phyloP scores from a whole-genome alignment of 1,140 invertebrate genomes.

The Thrips palmi region DNA sequence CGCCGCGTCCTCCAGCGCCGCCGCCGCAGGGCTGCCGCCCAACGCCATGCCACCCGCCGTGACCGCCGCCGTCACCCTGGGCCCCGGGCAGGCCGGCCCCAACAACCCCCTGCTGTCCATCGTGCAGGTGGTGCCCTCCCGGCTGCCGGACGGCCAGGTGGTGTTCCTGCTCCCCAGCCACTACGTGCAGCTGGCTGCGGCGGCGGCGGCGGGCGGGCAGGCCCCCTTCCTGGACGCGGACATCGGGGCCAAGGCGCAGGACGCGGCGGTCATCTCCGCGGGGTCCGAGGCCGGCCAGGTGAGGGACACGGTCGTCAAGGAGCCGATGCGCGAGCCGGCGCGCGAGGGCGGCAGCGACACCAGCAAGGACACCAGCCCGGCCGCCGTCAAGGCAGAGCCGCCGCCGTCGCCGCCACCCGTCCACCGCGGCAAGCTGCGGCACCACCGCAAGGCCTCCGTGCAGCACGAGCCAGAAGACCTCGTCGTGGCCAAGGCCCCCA shows the following conservation, averaged over 20 bases:
- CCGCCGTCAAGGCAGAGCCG: not conserved
- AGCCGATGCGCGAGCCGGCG: no score
- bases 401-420: not conserved
- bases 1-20: constrained; percentile 6
- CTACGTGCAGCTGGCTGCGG: constrained; percentile 30
- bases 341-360: no score
- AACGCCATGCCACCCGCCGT: not conserved
- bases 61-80: constrained; percentile 2
- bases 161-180: constrained; percentile 34
- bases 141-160: constrained; percentile 33
- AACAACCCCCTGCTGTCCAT: constrained; percentile 11
- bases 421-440: not conserved
- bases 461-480: not conserved
- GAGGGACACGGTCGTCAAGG: no score
- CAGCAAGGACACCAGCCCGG: no score
- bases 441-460: not conserved
- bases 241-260: constrained; percentile 1
- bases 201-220: constrained; percentile 24
- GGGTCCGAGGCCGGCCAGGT: no score
- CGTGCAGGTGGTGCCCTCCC: constrained; percentile 26
- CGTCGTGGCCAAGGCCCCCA: not conserved
- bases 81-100: not conserved
- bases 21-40: not conserved
- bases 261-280: no score
- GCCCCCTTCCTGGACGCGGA: constrained; percentile 10